Evolutionary conservation across 2,113 vertebrate species (phyloP), one percentile per base, ranked within the genome.

Genomic region (Phrynosoma blainvillii): DNA sequence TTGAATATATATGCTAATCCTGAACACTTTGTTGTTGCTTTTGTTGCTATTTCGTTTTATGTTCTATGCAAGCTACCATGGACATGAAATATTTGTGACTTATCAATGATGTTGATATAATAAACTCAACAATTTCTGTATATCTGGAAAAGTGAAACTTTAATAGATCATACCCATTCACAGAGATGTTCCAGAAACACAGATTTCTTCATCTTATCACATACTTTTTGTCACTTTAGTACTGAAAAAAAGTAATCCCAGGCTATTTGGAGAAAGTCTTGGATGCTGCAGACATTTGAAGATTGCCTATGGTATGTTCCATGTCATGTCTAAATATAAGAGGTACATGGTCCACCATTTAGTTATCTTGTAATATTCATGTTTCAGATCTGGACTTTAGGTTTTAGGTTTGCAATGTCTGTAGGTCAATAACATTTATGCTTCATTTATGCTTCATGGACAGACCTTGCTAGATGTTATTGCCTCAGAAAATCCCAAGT

Each of bases 401-500:
- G 90, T 73, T 93, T 92, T 90, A 89, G 83, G 84, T 91, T 94
- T 87, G 59, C 84, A 87, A 92, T 94, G 86, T 74, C 76, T 92
- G 89, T 84, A 90, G 84, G 87, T 86, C 88, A 90, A 87, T 91
- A 87, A 85, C 92, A 95, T 94, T 92, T 91, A 93, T 92, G 93
- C 4, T 47, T 47, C 47, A 62, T 62, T 62, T 62, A 18, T 62
- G 59, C 91, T 94, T 94, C 93, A 92, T 93, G 92, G 95, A 95
- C 93, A 89, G 93, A 92, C 92, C 85, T 82, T 47, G 87, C 91
- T 93, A 90, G 89, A 90, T 90, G 90, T 92, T 92, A 92, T 94
- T 95, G 94, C 91, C 91, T 94, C 77, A 54, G 84, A 82, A 93
- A 95, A 95, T 94, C 86, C 86, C 89, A 91, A 68, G 85, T 93